Evolutionary conservation across 2,113 vertebrate genomes (phyloP).

Genomic region (Grus americana): DNA sequence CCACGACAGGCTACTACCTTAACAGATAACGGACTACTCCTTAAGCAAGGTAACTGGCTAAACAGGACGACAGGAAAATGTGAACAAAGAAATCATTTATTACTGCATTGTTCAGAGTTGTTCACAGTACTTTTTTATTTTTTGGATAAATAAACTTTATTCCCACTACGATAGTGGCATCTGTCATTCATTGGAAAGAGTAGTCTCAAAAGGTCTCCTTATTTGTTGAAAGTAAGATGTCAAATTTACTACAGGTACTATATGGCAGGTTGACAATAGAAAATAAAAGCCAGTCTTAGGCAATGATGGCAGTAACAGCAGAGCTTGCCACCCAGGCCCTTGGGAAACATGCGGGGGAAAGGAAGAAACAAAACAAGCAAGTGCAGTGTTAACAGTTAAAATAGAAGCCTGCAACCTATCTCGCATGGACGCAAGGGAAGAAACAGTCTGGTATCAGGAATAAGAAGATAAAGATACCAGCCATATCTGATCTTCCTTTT

Average conservation of each 20-base stretch:
- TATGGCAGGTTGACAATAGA: neutral
- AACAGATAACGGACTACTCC: neutral
- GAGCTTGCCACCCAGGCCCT: neutral
- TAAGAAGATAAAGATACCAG: neutral
- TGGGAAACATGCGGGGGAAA: neutral
- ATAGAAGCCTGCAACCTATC: neutral
- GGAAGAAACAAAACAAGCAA: neutral
- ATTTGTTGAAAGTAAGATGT: neutral
- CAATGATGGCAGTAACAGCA: neutral
- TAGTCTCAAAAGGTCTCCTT: neutral
- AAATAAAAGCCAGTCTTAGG: neutral
- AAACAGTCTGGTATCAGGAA: neutral
- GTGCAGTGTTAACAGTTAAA: neutral
- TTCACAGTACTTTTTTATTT: neutral
- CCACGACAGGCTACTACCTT: neutral
- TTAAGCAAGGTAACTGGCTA: neutral
- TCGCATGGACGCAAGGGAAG: neutral
- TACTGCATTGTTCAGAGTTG: neutral
- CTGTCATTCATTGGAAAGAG: neutral
- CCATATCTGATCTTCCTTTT: neutral
- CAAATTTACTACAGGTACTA: neutral
- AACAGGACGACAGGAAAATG: neutral
- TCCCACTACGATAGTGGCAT: neutral
- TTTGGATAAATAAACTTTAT: neutral
- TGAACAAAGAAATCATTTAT: neutral